Evolutionary conservation across 2,888 invertebrate genomes (phyloP).

Genomic region (Dicycla oo): DNA sequence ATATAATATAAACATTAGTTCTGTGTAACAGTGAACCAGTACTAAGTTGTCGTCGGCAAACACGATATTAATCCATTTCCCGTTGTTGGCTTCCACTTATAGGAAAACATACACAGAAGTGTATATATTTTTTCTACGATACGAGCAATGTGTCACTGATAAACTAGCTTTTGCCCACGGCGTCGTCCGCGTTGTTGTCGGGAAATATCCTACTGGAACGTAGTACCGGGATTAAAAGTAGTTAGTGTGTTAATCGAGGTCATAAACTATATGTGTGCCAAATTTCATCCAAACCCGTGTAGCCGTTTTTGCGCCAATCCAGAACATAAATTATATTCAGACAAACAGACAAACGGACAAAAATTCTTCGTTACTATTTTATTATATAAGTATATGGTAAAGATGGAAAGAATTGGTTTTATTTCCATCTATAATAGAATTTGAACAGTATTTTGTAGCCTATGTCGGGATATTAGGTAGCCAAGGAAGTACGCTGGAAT

Average conservation of each 20-base stretch:
- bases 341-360: no score
- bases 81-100: conserved; percentile 42
- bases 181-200: no score
- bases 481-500: background rate
- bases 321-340: no score
- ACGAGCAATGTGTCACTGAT: background rate
- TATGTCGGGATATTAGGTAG: no score
- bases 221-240: no score
- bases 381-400: no score
- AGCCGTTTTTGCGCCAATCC: no score
- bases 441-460: background rate
- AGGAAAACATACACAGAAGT: conserved; percentile 17
- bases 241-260: no score
- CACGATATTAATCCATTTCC: conserved; percentile 58
- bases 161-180: background rate
- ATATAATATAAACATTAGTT: conserved; percentile 8
- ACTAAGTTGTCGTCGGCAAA: conserved; percentile 35
- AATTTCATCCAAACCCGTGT: no score
- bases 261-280: no score
- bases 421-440: background rate
- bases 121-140: conserved; percentile 3
- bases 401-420: background rate
- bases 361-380: no score
- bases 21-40: conserved; percentile 15
- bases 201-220: no score